Evolutionary conservation across 2,888 invertebrate species (phyloP), one percentile per base, ranked within the genome.

Genomic region (Cyclophora punctaria): DNA sequence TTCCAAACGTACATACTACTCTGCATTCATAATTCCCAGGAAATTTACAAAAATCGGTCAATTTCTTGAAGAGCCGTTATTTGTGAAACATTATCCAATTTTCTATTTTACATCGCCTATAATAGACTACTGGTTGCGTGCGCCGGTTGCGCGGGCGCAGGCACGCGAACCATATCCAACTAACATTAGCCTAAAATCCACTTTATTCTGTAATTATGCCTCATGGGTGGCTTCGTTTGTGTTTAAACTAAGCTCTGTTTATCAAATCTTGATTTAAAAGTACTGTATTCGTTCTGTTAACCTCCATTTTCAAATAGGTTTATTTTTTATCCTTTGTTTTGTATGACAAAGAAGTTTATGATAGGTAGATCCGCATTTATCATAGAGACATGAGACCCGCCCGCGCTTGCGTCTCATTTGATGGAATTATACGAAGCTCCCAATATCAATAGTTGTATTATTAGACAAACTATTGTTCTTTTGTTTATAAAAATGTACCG

Each of bases 71-170:
- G 58, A 67, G 59, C 62, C 63, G 72, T 69, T 72, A 77, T 78
- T 81, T 75, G 66, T 62, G 60, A 67, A 66, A 57, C 55, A 78
- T 81, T 81, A 83, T 83, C 80, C 76, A 83, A 83, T 83, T 81
- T 83, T 71, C 73, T 64, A 69, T 74, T 77, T 67, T 65, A 66
- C 60, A 59, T 71, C 64, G 62, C 78, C 77, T 73, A 79, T 71
- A 72, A 73, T 71, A 67, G 44, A 44, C 67, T 71, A 60, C 68
- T 69, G 64, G 56, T 62, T 56, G 67, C 61, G 63, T 71, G 74
- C 71, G 74, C 78, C 66, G 51, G 53, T 61, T 37, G 66, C 58
- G 60, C 59, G 43, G 58, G 55, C 64, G 62, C 60, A 58, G 58
- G 58, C 83, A 83, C 81, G 79, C 83, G 68, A 82, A 73, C 51